A percentile compares a stretch with the other conserved stretches of the same genome.
phyloP scores from a whole-genome alignment of 2,888 invertebrate species.

The Dilophus febrilis region DNA sequence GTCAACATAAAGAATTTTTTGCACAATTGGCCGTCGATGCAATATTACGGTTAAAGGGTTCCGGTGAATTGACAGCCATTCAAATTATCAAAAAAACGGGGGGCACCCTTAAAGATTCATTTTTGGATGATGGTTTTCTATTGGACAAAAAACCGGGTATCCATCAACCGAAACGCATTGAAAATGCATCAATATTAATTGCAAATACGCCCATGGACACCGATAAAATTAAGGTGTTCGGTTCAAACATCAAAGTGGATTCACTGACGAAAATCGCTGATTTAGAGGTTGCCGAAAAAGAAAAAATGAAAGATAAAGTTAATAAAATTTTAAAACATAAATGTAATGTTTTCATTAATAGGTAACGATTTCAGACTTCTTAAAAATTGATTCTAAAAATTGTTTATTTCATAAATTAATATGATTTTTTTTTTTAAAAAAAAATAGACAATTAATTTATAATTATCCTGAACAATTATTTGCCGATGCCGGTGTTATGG shows the following conservation, averaged over 20 bases:
- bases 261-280: conserved; percentile 94
- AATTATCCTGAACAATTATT: conserved; percentile 99
- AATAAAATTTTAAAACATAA: conserved; percentile 87
- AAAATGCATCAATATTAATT: conserved; percentile 91
- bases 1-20: conserved; percentile 94
- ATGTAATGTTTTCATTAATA: conserved; percentile 95
- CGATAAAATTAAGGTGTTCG: conserved; percentile 98
- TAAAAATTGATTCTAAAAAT: too few relatives aligned
- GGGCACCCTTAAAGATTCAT: conserved; percentile 84
- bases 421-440: too few relatives aligned
- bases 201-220: conserved; percentile 99
- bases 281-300: conserved; percentile 92
- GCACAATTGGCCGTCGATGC: conserved; percentile 91
- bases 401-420: too few relatives aligned
- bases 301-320: conserved; percentile 99
- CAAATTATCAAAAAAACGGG: conserved; percentile 97
- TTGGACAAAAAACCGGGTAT: conserved; percentile 95
- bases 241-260: conserved; percentile 83
- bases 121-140: conserved; percentile 87
- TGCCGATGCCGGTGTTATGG: conserved; percentile 96
- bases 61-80: conserved; percentile 87
- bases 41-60: conserved; percentile 84
- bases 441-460: conserved; percentile 86
- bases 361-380: too few relatives aligned
- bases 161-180: conserved; percentile 89